A percentile compares a stretch with the other conserved stretches of the same genome.
Evolutionary conservation across 1,140 invertebrate genomes (phyloP).

Genomic region (Drosophila arizonae): DNA sequence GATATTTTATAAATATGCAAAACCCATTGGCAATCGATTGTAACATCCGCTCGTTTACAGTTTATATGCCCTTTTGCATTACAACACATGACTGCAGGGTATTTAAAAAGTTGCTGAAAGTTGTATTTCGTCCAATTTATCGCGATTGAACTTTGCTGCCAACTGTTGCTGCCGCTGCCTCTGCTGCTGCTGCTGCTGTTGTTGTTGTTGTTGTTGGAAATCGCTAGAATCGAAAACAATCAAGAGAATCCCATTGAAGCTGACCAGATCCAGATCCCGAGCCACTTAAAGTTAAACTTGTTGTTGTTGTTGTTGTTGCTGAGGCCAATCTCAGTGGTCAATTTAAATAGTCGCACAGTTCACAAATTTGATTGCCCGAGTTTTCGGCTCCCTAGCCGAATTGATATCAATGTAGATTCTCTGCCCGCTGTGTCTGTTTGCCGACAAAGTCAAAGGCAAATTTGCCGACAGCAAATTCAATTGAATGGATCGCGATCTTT

Average conservation of each 20-base stretch:
- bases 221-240: constrained; percentile 67
- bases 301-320: neutral
- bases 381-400: constrained; percentile 14
- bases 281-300: neutral
- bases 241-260: constrained; percentile 30
- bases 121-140: constrained; percentile 55
- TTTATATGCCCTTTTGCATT: constrained; percentile 63
- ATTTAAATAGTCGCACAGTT: constrained; percentile 54
- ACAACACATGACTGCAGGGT: constrained; percentile 56
- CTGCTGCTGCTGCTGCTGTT: constrained; percentile 23
- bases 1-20: no score
- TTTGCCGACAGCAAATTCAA: constrained; percentile 68
- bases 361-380: constrained; percentile 50
- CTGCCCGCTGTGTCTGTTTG: constrained; percentile 68
- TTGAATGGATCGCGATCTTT: constrained; percentile 55
- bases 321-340: constrained; percentile 37
- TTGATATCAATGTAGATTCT: constrained; percentile 47
- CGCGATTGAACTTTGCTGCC: constrained; percentile 78
- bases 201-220: constrained; percentile 15
- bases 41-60: constrained; percentile 52
- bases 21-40: constrained; percentile 13
- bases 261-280: neutral
- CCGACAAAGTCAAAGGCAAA: constrained; percentile 77
- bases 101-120: constrained; percentile 39
- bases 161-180: constrained; percentile 44